Evolutionary conservation across 2,888 invertebrate species (phyloP).

Genomic region (Epinotia nisella): DNA sequence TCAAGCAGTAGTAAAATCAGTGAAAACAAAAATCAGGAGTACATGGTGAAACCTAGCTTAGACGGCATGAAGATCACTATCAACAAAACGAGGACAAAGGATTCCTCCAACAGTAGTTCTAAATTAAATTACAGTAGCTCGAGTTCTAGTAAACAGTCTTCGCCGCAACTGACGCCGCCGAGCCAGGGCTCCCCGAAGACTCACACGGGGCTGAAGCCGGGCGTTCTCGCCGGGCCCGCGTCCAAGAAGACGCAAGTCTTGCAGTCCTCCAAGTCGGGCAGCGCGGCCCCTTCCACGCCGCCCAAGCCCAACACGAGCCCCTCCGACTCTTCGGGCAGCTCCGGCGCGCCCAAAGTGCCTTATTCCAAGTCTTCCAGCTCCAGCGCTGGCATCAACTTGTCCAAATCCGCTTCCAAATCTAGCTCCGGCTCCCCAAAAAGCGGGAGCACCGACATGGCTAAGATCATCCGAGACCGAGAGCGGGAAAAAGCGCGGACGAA

Average conservation of each 20-base stretch:
- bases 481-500: slow-evolving; percentile 84
- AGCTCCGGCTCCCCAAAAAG: slow-evolving; percentile 86
- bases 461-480: slow-evolving; percentile 86
- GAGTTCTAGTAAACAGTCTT: slow-evolving; percentile 78
- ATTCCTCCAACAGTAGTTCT: slow-evolving; percentile 82
- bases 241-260: slow-evolving; percentile 90
- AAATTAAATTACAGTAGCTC: slow-evolving; percentile 76
- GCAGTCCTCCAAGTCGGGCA: slow-evolving; percentile 80
- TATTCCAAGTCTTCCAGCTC: slow-evolving; percentile 78
- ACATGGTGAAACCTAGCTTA: slow-evolving; percentile 94
- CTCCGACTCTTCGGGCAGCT: slow-evolving; percentile 64
- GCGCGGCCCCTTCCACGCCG: slow-evolving; percentile 71
- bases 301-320: slow-evolving; percentile 76
- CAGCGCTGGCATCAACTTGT: slow-evolving; percentile 75
- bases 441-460: slow-evolving; percentile 83
- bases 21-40: slow-evolving; percentile 90
- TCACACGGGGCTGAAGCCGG: slow-evolving; percentile 93
- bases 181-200: slow-evolving; percentile 90
- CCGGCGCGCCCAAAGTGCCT: slow-evolving; percentile 75
- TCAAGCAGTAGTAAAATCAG: slow-evolving; percentile 70
- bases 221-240: slow-evolving; percentile 94
- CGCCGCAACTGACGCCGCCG: slow-evolving; percentile 77
- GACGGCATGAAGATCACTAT: slow-evolving; percentile 97
- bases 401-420: slow-evolving; percentile 79
- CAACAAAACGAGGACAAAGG: slow-evolving; percentile 93